Conservation (phyloP, 2,797 vertebrate genomes). For the Schizothorax lantsangensis region DNA sequence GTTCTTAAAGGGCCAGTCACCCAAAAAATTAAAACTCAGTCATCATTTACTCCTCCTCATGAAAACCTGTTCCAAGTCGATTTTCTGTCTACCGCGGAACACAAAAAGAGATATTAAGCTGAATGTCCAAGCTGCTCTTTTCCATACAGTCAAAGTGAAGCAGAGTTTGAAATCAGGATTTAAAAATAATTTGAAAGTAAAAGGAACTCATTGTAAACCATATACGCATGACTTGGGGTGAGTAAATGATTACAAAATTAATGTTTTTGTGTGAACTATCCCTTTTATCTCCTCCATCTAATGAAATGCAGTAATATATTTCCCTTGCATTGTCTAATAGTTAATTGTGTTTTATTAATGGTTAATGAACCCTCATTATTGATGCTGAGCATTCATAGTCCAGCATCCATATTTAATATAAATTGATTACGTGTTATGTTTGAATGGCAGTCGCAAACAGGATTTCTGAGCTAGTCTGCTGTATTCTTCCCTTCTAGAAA, state of each 20-base stretch:
- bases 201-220: background rate
- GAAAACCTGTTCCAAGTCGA: background rate
- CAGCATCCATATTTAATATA: constrained; percentile 26
- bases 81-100: background rate
- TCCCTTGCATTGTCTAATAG: background rate
- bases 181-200: background rate
- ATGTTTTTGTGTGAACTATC: background rate
- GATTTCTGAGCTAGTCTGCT: background rate
- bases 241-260: background rate
- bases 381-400: background rate
- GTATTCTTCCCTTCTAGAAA: background rate
- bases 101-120: background rate
- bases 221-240: too few relatives aligned
- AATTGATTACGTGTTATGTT: background rate
- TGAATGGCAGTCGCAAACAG: background rate
- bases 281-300: background rate
- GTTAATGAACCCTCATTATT: constrained; percentile 26
- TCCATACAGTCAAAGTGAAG: background rate
- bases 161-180: too few relatives aligned
- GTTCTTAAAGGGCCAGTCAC: background rate
- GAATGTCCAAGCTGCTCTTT: background rate
- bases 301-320: background rate
- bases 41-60: background rate
- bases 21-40: background rate
- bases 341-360: constrained; percentile 10